Evolutionary conservation across 2,797 vertebrate genomes (phyloP), one percentile per base, ranked within the genome.

Genomic region (Enteromius treurensis): DNA sequence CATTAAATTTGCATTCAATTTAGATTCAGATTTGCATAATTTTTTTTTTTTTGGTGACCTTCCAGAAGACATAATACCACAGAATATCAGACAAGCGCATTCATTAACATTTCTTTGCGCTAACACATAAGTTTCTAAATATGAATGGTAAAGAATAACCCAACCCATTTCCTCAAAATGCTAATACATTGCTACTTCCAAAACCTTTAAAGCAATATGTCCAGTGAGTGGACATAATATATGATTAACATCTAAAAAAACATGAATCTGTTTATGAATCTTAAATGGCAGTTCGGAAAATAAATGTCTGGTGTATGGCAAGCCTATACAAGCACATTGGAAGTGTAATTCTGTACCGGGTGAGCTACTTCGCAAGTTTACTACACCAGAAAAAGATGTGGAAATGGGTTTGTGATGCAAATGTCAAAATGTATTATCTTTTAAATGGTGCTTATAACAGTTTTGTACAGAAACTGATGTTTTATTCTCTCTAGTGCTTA

Each of bases 51-150:
- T 82, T 79, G 69, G 84, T 89, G 85, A 87, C 86, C 85, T 89
- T 89, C 85, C 84, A 87, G 64, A 81, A 83, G 40, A 74, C 85
- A 79, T 65, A 83, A 77, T 67, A 64, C 67, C 51, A 51, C 77
- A 84, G 42, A 37, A 78, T 76, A 78, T 81, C 84, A 83, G 64
- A 67, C 82, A 84, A 76, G 77, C 15, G 76, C 86, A 85, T 86
- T 86, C 78, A 88, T 90, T 85, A 87, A 88, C 86, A 86, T 86
- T 83, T 81, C 49, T 82, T 67, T 62, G 74, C 49, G 51, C 76
- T 53, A 77, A 42, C 15, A 74, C 64, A 10, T 65, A 58, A 3
- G 67, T 45, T 79, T 40, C 21, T 62, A 42, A 74, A 40, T 49
- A 77, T 67, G 64, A 71, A 80, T 73, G 75, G 64, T 21, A 53